These are phyloP conservation scores for Apoderus coryli DNA, from an alignment of 2,888 invertebrate genomes.

Conservation along the genomic window DNA sequence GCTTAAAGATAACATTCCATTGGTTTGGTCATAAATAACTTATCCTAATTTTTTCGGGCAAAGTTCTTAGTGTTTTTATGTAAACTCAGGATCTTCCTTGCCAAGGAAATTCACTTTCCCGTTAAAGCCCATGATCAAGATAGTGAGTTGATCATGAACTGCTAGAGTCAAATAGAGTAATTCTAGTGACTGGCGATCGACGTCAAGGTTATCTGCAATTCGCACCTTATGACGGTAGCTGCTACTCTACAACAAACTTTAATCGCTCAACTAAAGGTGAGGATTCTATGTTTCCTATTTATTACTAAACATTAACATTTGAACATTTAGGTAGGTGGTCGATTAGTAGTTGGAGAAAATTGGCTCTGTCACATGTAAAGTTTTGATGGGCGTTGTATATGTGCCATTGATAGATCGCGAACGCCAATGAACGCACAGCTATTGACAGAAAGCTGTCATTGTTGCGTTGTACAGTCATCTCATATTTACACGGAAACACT, in stretches of 20 bases:
- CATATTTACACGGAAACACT: no score
- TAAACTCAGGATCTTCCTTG: no score
- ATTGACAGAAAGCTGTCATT: slow-evolving; percentile 25
- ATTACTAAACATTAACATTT: slow-evolving; percentile 4
- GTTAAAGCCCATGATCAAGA: no score
- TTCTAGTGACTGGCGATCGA: slow-evolving; percentile 80
- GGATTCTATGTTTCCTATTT: background rate
- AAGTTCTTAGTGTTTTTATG: no score
- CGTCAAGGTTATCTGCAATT: slow-evolving; percentile 57
- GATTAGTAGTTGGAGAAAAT: slow-evolving; percentile 76
- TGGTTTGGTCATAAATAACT: no score
- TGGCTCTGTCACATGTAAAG: slow-evolving; percentile 59
- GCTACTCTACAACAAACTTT: slow-evolving; percentile 60
- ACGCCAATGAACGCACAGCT: slow-evolving; percentile 45
- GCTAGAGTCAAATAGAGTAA: slow-evolving; percentile 49
- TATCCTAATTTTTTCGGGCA: no score
- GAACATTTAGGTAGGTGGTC: slow-evolving; percentile 51
- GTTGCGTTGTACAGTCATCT: no score
- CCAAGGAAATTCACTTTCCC: no score
- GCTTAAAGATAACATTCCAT: no score
- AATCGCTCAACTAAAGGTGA: slow-evolving; percentile 67
- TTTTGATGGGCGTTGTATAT: slow-evolving; percentile 90
- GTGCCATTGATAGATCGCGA: slow-evolving; percentile 88
- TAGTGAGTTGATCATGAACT: slow-evolving; percentile 57
- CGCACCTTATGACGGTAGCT: slow-evolving; percentile 76